A percentile compares a stretch with the other conserved stretches of the same genome.
These are phyloP conservation scores for Sorex maritimensis DNA, from an alignment of 2,797 vertebrate species.

Conservation along the genomic window DNA sequence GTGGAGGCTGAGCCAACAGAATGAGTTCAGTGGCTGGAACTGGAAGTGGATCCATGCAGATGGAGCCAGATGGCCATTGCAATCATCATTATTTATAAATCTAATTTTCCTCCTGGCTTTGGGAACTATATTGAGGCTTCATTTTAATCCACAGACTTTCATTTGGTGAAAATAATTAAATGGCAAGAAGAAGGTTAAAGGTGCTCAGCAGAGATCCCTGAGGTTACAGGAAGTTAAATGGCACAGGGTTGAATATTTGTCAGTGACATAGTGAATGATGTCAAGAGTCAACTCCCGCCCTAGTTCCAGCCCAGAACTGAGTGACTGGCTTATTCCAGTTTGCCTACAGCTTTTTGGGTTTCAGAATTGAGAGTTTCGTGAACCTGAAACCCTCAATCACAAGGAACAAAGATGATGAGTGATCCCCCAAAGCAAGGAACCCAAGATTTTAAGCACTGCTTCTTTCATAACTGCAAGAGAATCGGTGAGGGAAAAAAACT, in stretches of 20 bases:
- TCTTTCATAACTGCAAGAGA: no score
- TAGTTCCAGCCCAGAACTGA: conserved; percentile 1
- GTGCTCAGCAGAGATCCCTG: neutral
- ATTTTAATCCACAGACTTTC: neutral
- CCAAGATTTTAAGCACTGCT: no score
- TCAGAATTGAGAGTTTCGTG: neutral
- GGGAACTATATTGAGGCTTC: neutral
- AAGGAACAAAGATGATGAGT: no score
- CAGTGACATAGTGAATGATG: neutral
- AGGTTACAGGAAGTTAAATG: conserved; percentile 17
- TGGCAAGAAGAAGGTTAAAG: neutral
- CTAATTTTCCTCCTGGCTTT: conserved; percentile 17
- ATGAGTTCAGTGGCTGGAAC: neutral
- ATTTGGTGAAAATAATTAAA: neutral
- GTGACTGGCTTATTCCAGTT: neutral
- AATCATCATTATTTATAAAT: neutral
- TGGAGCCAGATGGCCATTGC: neutral
- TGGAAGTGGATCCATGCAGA: neutral
- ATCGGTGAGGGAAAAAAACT: no score
- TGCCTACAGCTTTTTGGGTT: neutral
- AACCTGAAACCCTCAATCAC: neutral
- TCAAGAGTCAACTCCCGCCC: neutral
- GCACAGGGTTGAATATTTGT: neutral
- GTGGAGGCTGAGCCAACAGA: neutral
- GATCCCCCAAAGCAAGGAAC: no score